Evolutionary conservation across 2,113 vertebrate species (phyloP), one percentile per base, ranked within the genome.

Genomic region (Speoplatyrhinus poulsoni): DNA sequence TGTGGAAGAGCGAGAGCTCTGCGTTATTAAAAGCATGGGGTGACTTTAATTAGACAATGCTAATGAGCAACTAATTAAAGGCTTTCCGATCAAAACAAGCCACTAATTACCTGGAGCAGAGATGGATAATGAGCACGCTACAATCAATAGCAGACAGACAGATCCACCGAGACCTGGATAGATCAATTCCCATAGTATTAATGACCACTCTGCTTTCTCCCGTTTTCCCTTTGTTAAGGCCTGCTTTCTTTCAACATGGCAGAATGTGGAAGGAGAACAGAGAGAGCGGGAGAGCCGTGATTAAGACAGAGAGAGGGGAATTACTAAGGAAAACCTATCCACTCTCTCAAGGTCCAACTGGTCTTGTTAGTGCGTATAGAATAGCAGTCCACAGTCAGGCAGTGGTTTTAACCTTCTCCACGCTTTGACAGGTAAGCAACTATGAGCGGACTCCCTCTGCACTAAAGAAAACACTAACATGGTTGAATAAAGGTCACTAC

Each of bases 41-140:
- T 85, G 88, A 88, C 86, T 92, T 92, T 91, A 91, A 91, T 92
- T 92, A 92, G 92, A 90, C 85, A 89, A 91, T 87, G 82, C 86
- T 92, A 92, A 92, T 92, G 89, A 92, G 88, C 85, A 85, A 86
- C 82, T 92, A 92, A 92, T 90, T 88, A 90, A 92, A 87, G 85
- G 87, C 86, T 88, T 90, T 89, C 85, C 80, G 69, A 92, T 91
- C 88, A 91, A 90, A 92, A 90, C 85, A 89, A 88, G 78, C 48
- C 76, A 73, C 86, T 88, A 91, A 92, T 91, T 87, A 90, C 83
- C 81, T 91, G 85, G 82, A 88, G 87, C 75, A 78, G 81, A 83
- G 83, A 83, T 81, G 81, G 84, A 89, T 87, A 91, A 87, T 86
- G 87, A 92, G 83, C 79, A 71, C 67, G 70, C 84, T 85, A 82